A percentile compares a stretch with the other conserved stretches of the same genome.
Evolutionary conservation across 2,113 vertebrate genomes (phyloP).

Genomic region (Charina bottae): DNA sequence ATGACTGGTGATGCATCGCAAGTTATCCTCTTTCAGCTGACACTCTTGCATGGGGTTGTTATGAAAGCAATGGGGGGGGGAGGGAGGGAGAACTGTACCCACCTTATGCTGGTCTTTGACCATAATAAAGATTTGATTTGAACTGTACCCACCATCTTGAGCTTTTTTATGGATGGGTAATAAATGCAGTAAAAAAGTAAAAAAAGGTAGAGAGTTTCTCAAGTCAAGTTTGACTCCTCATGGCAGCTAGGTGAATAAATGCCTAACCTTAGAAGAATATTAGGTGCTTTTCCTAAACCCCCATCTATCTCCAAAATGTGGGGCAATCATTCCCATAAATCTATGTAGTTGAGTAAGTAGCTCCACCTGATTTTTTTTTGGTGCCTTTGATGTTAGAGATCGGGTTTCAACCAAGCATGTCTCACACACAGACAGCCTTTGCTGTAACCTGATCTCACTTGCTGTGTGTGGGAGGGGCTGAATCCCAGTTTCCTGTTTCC

Average conservation of each 20-base stretch:
- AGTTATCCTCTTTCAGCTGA: not conserved
- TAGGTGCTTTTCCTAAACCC: not conserved
- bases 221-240: not conserved
- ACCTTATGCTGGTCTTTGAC: no score
- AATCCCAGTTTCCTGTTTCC: no score
- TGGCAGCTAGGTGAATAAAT: not conserved
- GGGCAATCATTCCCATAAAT: not conserved
- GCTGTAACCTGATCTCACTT: no score
- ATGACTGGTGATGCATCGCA: not conserved
- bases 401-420: no score
- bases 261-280: not conserved
- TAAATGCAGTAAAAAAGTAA: not conserved
- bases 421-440: no score
- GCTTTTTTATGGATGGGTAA: not conserved
- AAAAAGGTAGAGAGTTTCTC: not conserved
- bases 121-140: no score
- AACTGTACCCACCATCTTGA: not conserved
- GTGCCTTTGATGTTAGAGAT: no score
- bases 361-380: not conserved
- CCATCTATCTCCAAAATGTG: not conserved
- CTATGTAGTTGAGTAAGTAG: not conserved
- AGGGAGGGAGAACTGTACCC: not conserved
- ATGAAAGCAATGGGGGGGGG: not conserved
- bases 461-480: no score
- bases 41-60: not conserved